Conservation (phyloP, 37 sponge, comb jelly and placozoan genomes). For the Beroe forskalii region DNA sequence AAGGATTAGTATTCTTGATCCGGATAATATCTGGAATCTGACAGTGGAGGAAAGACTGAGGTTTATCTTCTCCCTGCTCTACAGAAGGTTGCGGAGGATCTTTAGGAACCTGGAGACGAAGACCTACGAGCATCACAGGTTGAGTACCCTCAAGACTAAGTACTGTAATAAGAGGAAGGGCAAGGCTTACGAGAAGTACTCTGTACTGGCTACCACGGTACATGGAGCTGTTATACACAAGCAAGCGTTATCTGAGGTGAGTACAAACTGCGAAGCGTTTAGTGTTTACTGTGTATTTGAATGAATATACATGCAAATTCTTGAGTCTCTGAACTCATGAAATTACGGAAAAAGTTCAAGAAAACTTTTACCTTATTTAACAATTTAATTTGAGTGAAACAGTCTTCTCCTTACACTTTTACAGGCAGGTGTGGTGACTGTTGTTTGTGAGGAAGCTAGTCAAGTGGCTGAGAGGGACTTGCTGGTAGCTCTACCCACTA, state of each 20-base stretch:
- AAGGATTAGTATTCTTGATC: neutral
- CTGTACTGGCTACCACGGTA: slow-evolving; percentile 39
- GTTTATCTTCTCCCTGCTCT: slow-evolving; percentile 23
- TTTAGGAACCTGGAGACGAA: neutral
- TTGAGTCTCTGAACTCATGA: too few relatives aligned
- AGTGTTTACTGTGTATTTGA: too few relatives aligned
- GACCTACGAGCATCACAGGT: neutral
- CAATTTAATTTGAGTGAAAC: too few relatives aligned
- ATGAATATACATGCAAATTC: too few relatives aligned
- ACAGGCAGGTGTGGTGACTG: slow-evolving; percentile 46
- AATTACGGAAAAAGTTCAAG: too few relatives aligned
- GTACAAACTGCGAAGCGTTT: too few relatives aligned
- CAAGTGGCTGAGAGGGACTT: slow-evolving; percentile 41
- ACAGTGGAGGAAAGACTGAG: slow-evolving; percentile 6
- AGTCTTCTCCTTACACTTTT: too few relatives aligned
- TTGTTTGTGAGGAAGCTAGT: slow-evolving; percentile 55
- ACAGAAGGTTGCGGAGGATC: neutral
- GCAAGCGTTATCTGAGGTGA: slow-evolving; percentile 33
- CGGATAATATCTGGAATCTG: neutral
- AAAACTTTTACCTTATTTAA: too few relatives aligned
- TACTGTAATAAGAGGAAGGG: slow-evolving; percentile 8
- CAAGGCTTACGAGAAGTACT: neutral
- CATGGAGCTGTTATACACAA: slow-evolving; percentile 47
- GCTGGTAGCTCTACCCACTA: slow-evolving; percentile 16
- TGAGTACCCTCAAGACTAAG: neutral